Base-by-base conservation (phyloP, 2,797 vertebrate species). In the Ctenosaura bakeri region DNA sequence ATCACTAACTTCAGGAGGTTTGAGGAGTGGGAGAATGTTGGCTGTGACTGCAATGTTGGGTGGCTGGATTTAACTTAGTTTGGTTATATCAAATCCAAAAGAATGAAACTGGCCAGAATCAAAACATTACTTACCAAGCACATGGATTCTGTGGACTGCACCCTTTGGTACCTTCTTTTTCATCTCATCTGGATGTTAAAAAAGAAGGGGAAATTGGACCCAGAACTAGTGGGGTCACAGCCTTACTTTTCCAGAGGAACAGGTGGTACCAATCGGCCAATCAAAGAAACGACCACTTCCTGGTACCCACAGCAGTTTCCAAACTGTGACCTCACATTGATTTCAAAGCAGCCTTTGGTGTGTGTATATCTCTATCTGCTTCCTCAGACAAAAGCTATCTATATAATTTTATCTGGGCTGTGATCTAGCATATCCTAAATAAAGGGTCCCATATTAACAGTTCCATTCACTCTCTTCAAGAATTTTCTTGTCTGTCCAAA, bases 291-390 rank as follows among this genome's bases (percentile, higher is more conserved):
- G 52, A 86, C 38, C 46, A 6, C 12, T 80, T 80, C 35, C 7
- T 90, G 35, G 38, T 80, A 86, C 22, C 32, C 16, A 81, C 64
- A 54, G 2, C 2, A 35, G 18, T 90, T 90, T 90, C 83, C 29
- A 59, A 81, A 52, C 18, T 42, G 38, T 74, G 20, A 71, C 24
- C 38, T 79, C 62, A 85, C 50, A 46, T 8, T 79, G 10, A 71
- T 38, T 62, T 76, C 29, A 89, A 64, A 89, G 32, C 12, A 74
- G 26, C 24, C 22, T 69, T 85, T 66, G 24, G 35, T 18, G 29
- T 83, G 32, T 79, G 9, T 69, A 22, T 35, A 73, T 76, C 42
- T 89, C 46, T 77, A 85, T 88, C 3, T 76, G 52, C 52, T 56
- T 42, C 24, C 52, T 71, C 24, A 69, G 52, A 22, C 81, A 32